Conservation (phyloP, 2,888 invertebrate genomes). For the Phengaris arion region DNA sequence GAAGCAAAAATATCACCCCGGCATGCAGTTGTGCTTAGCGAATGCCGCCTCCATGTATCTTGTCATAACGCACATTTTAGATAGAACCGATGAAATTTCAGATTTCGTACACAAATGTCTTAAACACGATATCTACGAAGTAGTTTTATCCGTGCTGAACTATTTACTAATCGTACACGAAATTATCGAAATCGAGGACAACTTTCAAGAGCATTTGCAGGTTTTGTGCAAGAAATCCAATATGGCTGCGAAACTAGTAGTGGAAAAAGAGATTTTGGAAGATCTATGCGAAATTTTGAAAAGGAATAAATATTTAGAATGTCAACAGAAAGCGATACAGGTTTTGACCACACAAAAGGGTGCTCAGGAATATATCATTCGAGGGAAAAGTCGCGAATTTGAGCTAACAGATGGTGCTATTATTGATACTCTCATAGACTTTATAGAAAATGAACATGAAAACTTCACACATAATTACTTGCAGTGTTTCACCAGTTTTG, state of each 20-base stretch:
- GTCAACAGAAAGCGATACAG: conserved; percentile 57
- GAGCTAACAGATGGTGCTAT: conserved; percentile 43
- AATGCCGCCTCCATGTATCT: conserved; percentile 47
- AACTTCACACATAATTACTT: conserved; percentile 60
- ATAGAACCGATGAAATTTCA: conserved; percentile 34
- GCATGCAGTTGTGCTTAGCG: conserved; percentile 53
- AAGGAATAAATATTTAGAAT: conserved; percentile 52
- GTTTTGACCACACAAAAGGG: conserved; percentile 51
- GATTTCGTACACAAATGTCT: conserved; percentile 43
- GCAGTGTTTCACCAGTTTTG: conserved; percentile 50
- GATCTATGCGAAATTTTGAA: conserved; percentile 48
- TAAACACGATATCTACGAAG: conserved; percentile 49
- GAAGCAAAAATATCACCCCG: conserved; percentile 42
- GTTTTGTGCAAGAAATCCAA: conserved; percentile 39
- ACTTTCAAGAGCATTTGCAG: conserved; percentile 49
- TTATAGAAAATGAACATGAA: conserved; percentile 53
- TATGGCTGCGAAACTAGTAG: conserved; percentile 38
- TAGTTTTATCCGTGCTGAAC: conserved; percentile 46
- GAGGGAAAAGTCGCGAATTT: conserved; percentile 40
- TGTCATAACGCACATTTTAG: conserved; percentile 41
- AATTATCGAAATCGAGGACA: conserved; percentile 44
- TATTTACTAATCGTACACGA: conserved; percentile 48
- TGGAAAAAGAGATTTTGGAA: conserved; percentile 40
- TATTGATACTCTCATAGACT: conserved; percentile 48
- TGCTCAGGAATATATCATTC: conserved; percentile 50